Conservation (phyloP, 2,113 vertebrate species). For the Ranitomeya variabilis region DNA sequence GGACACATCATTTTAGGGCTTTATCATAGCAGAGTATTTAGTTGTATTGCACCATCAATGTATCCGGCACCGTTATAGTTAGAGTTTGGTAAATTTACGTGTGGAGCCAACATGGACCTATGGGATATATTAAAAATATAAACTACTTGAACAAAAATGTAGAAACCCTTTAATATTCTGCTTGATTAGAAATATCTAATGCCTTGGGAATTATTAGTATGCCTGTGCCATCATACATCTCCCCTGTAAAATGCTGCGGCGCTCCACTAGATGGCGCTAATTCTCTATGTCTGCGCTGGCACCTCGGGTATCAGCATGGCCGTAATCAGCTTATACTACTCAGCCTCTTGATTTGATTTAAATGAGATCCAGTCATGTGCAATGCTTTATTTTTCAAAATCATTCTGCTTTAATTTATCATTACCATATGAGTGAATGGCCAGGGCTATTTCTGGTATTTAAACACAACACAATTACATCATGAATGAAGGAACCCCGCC, state of each 20-base stretch:
- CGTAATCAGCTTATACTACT: conserved; percentile 51
- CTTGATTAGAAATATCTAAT: background rate
- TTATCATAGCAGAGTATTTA: background rate
- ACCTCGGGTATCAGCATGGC: conserved; percentile 10
- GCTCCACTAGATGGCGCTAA: conserved; percentile 72
- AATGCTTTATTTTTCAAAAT: conserved; percentile 60
- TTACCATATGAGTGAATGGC: conserved; percentile 17
- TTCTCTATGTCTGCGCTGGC: conserved; percentile 45
- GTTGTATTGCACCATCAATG: background rate
- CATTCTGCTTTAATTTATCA: conserved; percentile 58
- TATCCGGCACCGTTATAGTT: background rate
- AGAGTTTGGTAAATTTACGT: background rate
- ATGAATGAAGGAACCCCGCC: background rate
- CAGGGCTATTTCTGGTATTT: conserved; percentile 47
- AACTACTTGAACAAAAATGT: background rate
- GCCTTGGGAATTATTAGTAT: conserved; percentile 3
- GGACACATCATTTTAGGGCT: background rate
- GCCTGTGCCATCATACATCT: background rate
- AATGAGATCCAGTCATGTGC: conserved; percentile 57
- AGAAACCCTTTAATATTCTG: background rate
- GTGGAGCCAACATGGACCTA: no score
- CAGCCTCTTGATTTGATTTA: conserved; percentile 51
- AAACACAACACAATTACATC: conserved; percentile 36
- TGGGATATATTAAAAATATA: background rate
- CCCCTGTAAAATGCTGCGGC: background rate